phyloP scores from a whole-genome alignment of 2,797 vertebrate genomes.

The Peromyscus eremicus region DNA sequence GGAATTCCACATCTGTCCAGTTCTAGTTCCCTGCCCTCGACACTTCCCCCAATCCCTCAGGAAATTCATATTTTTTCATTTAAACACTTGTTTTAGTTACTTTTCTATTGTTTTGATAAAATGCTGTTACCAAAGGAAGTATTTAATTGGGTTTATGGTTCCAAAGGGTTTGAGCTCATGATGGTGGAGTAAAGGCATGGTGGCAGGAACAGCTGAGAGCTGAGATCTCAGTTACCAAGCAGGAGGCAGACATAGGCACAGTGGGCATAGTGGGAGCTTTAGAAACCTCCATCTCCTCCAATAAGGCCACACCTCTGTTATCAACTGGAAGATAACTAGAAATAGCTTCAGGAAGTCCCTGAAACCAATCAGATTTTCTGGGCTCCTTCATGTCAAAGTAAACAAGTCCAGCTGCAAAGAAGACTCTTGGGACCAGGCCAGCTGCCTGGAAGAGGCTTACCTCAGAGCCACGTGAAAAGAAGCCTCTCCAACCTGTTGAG shows the following conservation, averaged over 20 bases:
- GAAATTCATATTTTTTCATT: slow-evolving; percentile 26
- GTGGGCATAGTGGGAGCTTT: neutral
- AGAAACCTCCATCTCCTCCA: neutral
- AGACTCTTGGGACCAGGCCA: neutral
- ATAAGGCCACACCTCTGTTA: too few relatives aligned
- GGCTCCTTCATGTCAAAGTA: too few relatives aligned
- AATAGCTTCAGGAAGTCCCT: neutral
- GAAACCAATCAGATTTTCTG: neutral
- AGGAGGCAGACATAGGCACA: neutral
- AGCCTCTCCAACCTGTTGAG: neutral
- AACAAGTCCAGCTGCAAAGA: neutral
- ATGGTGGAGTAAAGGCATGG: neutral
- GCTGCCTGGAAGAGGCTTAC: neutral
- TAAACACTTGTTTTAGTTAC: neutral
- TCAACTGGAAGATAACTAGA: neutral
- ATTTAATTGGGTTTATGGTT: too few relatives aligned
- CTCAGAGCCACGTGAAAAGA: neutral
- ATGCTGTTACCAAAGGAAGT: neutral
- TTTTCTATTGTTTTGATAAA: neutral
- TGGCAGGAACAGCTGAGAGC: neutral
- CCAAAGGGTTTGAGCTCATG: neutral
- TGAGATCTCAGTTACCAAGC: neutral
- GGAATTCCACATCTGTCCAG: neutral
- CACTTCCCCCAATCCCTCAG: neutral
- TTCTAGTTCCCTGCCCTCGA: neutral